Conservation (phyloP, 2,113 vertebrate species). For the Scophthalmus maximus region DNA sequence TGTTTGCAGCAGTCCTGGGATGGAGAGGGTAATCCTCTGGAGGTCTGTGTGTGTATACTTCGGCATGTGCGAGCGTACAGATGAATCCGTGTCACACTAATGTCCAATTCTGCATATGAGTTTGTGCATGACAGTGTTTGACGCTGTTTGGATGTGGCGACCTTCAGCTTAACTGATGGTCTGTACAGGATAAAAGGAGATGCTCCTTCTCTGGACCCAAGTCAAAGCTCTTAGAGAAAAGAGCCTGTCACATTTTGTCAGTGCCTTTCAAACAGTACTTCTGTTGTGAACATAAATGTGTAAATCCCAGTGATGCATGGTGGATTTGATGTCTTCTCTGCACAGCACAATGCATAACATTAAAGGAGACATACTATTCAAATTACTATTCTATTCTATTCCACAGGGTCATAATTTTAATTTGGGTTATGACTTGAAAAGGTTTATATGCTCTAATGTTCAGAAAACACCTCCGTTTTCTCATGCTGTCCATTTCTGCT, state of each 20-base stretch:
- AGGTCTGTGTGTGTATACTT: conserved; percentile 3
- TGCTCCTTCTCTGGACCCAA: conserved; percentile 1
- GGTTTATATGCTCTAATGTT: too few species aligned
- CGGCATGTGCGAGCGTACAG: not conserved
- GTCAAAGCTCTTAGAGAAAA: conserved; percentile 2
- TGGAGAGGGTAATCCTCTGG: conserved; percentile 37
- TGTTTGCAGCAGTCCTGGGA: conserved; percentile 46
- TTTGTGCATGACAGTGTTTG: conserved; percentile 38
- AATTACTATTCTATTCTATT: too few species aligned
- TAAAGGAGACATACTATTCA: not conserved
- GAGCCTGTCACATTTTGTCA: conserved; percentile 14
- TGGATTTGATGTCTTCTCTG: not conserved
- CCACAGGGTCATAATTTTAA: too few species aligned
- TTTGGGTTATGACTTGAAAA: too few species aligned
- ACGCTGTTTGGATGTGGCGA: conserved; percentile 56
- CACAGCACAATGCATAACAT: too few species aligned
- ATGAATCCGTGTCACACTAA: not conserved
- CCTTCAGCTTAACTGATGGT: conserved; percentile 41
- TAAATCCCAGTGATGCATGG: conserved; percentile 12
- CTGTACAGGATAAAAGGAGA: conserved; percentile 32
- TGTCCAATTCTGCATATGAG: conserved; percentile 16
- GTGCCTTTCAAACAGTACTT: conserved; percentile 48
- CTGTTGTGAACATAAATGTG: not conserved
- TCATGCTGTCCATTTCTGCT: too few species aligned
- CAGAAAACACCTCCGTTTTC: too few species aligned